Evolutionary conservation across 64 coral and sea anemone species (phyloP).

Genomic region (Anthopleura sola): DNA sequence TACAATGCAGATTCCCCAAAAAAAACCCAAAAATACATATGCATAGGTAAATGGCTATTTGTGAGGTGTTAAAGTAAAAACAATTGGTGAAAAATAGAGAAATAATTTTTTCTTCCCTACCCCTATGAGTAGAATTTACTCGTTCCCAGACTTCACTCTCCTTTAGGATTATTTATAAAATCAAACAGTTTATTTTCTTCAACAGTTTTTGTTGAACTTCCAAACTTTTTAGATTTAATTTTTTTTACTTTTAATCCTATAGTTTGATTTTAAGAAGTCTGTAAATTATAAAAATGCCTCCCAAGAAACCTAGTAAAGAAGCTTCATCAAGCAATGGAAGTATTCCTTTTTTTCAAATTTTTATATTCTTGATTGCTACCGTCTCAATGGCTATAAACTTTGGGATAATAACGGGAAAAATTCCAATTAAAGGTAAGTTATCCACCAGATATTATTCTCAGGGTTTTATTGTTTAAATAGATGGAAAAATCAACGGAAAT

Average conservation of each 20-base stretch:
- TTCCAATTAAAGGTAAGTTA: slow-evolving; percentile 80
- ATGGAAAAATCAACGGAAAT: not conserved
- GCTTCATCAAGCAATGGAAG: slow-evolving; percentile 11
- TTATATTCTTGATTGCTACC: slow-evolving; percentile 89
- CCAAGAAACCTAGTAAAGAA: slow-evolving; percentile 38
- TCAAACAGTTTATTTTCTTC: not conserved
- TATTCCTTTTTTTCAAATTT: slow-evolving; percentile 74
- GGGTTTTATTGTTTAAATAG: not conserved
- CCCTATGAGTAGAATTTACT: not conserved
- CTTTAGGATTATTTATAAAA: not conserved
- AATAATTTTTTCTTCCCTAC: not conserved
- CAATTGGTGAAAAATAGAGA: not conserved
- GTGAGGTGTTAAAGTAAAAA: not conserved
- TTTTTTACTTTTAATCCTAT: not conserved
- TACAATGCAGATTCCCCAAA: too few species aligned
- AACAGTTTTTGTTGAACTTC: not conserved
- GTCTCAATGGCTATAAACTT: slow-evolving; percentile 85
- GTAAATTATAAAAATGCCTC: slow-evolving; percentile 5
- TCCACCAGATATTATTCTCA: slow-evolving; percentile 2
- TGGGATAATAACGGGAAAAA: slow-evolving; percentile 72
- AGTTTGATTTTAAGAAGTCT: not conserved
- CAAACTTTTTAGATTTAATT: not conserved
- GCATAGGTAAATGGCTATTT: too few species aligned
- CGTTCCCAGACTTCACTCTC: not conserved
- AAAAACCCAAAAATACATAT: too few species aligned